Conservation (phyloP, 2,888 invertebrate species). For the Callyntrura sp. region DNA sequence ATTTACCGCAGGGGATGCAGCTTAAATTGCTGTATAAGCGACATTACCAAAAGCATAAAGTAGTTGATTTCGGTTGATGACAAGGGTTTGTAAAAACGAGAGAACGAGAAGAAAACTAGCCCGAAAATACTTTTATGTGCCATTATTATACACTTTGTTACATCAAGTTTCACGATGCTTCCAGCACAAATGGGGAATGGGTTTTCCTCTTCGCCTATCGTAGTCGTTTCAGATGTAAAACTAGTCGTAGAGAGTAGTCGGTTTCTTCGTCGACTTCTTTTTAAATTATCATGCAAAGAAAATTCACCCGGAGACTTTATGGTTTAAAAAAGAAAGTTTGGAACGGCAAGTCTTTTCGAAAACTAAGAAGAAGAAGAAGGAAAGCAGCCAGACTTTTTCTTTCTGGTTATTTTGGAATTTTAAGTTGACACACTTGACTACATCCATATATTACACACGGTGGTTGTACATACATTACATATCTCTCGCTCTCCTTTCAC, state of each 20-base stretch:
- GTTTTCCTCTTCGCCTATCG: background rate
- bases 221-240: no score
- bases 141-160: constrained; percentile 37
- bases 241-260: background rate
- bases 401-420: constrained; percentile 48
- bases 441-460: constrained; percentile 26
- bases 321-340: constrained; percentile 64
- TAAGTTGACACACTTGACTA: constrained; percentile 52
- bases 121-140: constrained; percentile 40
- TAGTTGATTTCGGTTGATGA: constrained; percentile 49
- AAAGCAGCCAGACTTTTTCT: constrained; percentile 32
- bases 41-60: constrained; percentile 35
- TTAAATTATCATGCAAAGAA: constrained; percentile 48
- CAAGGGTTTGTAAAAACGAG: background rate
- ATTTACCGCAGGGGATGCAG: constrained; percentile 63
- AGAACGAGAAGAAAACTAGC: background rate
- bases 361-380: constrained; percentile 42
- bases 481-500: background rate
- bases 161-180: constrained; percentile 18
- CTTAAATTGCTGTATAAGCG: constrained; percentile 50
- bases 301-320: constrained; percentile 60
- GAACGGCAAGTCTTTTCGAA: background rate
- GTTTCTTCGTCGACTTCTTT: background rate
- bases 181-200: constrained; percentile 30
- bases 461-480: background rate